phyloP scores from a whole-genome alignment of 2,113 vertebrate species.

The Hippocampus comes region DNA sequence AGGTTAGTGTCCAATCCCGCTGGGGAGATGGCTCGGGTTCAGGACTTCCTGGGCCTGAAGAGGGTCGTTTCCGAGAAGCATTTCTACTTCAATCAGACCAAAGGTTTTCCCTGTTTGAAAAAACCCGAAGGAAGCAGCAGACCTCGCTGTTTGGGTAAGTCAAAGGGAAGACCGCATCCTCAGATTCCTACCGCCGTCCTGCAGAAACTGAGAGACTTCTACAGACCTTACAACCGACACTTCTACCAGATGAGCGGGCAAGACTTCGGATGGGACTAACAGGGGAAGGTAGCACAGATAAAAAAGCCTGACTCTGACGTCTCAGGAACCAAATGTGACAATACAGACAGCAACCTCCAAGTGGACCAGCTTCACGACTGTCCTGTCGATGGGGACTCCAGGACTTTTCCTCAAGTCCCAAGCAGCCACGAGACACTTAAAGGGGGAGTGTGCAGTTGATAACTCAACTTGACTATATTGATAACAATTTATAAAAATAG shows the following conservation, averaged over 20 bases:
- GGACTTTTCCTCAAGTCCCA: neutral
- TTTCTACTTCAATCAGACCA: conserved; percentile 94
- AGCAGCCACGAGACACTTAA: neutral
- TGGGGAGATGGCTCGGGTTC: conserved; percentile 84
- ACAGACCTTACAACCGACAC: conserved; percentile 86
- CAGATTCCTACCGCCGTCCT: conserved; percentile 77
- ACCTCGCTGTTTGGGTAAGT: conserved; percentile 88
- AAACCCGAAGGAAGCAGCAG: conserved; percentile 83
- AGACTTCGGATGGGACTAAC: conserved; percentile 91
- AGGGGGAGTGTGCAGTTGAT: too few species aligned
- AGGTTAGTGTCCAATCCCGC: conserved; percentile 86
- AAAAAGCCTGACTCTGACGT: neutral
- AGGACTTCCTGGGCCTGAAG: conserved; percentile 90
- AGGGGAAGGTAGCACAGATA: neutral
- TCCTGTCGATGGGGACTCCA: too few species aligned
- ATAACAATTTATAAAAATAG: too few species aligned
- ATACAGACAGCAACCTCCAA: neutral
- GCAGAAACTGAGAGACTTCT: conserved; percentile 84
- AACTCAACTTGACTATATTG: too few species aligned
- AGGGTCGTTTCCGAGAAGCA: conserved; percentile 86
- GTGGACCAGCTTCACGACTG: neutral
- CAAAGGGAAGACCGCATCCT: conserved; percentile 90
- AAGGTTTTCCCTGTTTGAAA: conserved; percentile 94
- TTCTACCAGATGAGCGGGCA: conserved; percentile 95
- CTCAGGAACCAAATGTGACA: neutral